Evolutionary conservation across 1,140 invertebrate genomes (phyloP), one percentile per base, ranked within the genome.

Genomic region (Cherax quadricarinatus): DNA sequence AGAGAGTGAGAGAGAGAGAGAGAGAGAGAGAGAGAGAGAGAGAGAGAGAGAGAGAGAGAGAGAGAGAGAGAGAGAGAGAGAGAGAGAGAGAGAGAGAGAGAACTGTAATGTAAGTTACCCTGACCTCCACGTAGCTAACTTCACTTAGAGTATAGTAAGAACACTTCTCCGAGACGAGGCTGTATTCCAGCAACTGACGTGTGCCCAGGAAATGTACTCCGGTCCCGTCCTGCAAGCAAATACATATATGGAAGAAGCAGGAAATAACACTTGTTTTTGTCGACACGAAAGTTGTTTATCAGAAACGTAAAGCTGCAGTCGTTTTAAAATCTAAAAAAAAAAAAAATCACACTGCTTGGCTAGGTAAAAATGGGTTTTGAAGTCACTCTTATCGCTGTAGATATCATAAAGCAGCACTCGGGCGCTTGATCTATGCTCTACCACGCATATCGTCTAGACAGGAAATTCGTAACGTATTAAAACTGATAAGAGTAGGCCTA

Each of bases 121-220:
- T 82, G 16, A 82, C 80, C 49, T 57, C 18, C 1, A 82, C 14
- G n/a, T 82, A 49, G 49, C 80, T 82, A 49, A 82, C 18, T 4
- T 21, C 18, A 53, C 51, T 12, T 10, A 21, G 18, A 18, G 80
- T 82, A 49, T 82, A 82, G 49, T 82, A 53, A 5, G 4, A 53
- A n/a, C 14, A 18, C 16, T 18, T 53, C 24, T 88, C 86, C 0
- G 41, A 21, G 48, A 88, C 7, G 1, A 88, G 30, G 10, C 24
- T 60, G 51, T 88, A 88, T 24, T 88, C 86, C 53, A 88, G 53
- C 10, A 88, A 24, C 41, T 62, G 75, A 24, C 86, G 51, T 6
- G 21, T 62, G 9, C 86, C 86, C 24, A 60, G n/a, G 53, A 78
- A 88, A 5, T 21, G 41, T 3, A 88, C 75, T 5, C 86, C 86